Evolutionary conservation across 1,140 invertebrate species (phyloP).

Genomic region (Panagrolaimus sp.): DNA sequence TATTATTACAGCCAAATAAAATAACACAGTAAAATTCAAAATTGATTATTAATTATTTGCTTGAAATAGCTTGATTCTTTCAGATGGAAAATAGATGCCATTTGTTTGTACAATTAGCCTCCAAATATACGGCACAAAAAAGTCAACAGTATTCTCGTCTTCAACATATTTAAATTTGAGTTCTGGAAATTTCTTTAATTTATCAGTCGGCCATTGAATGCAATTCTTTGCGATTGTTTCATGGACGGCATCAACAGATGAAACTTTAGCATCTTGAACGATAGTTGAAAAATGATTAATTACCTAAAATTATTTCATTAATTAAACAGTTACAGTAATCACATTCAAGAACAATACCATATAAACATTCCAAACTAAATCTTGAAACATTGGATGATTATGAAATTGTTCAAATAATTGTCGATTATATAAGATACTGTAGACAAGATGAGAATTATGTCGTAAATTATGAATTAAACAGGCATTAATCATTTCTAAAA

Average conservation of each 20-base stretch:
- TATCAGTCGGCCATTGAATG: constrained; percentile 80
- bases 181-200: constrained; percentile 85
- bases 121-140: constrained; percentile 99
- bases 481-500: constrained; percentile 47
- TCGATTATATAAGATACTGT: constrained; percentile 86
- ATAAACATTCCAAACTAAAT: constrained; percentile 91
- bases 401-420: constrained; percentile 80
- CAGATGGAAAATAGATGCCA: constrained; percentile 69
- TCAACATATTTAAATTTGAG: constrained; percentile 98
- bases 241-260: constrained; percentile 78
- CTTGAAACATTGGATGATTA: constrained; percentile 81
- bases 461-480: constrained; percentile 64
- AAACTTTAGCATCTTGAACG: constrained; percentile 67
- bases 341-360: constrained; percentile 65
- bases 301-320: constrained; percentile 64
- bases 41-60: no score
- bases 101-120: constrained; percentile 75
- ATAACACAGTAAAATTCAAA: no score
- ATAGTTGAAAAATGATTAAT: constrained; percentile 77
- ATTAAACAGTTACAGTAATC: background rate
- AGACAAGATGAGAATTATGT: constrained; percentile 88
- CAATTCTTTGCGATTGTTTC: constrained; percentile 77
- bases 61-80: constrained; percentile 23
- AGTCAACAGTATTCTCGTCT: constrained; percentile 95
- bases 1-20: no score